A percentile compares a stretch with the other conserved stretches of the same genome.
Evolutionary conservation across 53 echinoderm and acorn worm species (phyloP).

Genomic region (Holothuria scabra): DNA sequence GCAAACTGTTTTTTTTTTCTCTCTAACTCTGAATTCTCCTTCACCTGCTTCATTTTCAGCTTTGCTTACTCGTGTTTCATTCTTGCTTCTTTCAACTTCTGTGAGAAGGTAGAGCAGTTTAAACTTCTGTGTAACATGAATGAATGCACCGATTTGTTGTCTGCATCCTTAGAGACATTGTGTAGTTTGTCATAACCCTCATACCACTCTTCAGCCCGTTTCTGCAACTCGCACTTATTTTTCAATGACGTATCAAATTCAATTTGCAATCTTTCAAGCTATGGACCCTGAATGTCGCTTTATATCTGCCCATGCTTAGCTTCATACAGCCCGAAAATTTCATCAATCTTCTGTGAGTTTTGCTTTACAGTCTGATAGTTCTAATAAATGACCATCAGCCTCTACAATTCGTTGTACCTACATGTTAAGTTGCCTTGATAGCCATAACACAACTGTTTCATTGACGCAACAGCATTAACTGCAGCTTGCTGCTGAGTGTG

Average conservation of each 20-base stretch:
- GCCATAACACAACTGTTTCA: not conserved
- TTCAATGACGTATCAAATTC: not conserved
- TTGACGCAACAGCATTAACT: not conserved
- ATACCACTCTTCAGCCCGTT: not conserved
- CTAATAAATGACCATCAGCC: not conserved
- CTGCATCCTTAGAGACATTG: not conserved
- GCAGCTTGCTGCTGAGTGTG: no score
- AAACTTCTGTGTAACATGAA: not conserved
- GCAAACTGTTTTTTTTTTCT: conserved; percentile 19
- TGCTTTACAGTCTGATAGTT: not conserved
- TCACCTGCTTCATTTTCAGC: conserved; percentile 43
- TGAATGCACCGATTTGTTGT: conserved; percentile 10
- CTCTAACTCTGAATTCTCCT: conserved; percentile 37
- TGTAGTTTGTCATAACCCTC: not conserved
- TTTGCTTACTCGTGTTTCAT: conserved; percentile 33
- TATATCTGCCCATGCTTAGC: not conserved
- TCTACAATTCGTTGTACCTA: conserved; percentile 12
- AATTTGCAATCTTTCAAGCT: no score
- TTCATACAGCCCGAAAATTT: conserved; percentile 16
- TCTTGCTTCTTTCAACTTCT: conserved; percentile 50
- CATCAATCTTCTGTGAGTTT: not conserved
- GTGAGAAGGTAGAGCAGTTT: not conserved
- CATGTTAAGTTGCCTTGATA: not conserved
- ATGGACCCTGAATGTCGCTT: not conserved
- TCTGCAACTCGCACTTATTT: not conserved